Percentiles rank a stretch among this genome's conserved stretches.
phyloP scores from a whole-genome alignment of 1,140 invertebrate genomes.

The Littorina saxatilis region DNA sequence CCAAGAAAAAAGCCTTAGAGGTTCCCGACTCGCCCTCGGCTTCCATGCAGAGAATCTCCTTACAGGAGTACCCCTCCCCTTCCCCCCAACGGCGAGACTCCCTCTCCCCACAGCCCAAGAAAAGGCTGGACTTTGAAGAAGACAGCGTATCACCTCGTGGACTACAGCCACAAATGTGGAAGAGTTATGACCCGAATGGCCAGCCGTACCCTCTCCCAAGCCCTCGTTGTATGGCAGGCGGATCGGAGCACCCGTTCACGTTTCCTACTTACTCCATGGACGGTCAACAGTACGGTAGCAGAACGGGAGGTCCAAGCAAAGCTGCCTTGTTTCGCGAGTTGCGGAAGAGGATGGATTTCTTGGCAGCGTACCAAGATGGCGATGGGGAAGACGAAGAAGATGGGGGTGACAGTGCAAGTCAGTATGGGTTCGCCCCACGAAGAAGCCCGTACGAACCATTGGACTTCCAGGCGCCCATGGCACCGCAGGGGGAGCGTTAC shows the following conservation, averaged over 20 bases:
- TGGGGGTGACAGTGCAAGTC: background rate
- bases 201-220: conserved; percentile 5
- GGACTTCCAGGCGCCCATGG: conserved; percentile 1
- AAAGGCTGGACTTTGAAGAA: conserved; percentile 13
- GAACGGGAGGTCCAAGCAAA: background rate
- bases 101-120: conserved; percentile 18
- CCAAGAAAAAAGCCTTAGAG: too few species aligned
- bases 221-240: background rate
- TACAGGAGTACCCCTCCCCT: background rate
- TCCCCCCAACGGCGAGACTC: conserved; percentile 20
- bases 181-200: background rate
- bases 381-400: background rate
- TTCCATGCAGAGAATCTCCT: background rate
- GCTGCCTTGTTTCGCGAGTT: background rate
- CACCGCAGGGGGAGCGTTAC: background rate
- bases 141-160: background rate
- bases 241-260: conserved; percentile 1
- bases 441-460: background rate
- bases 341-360: background rate
- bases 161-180: background rate
- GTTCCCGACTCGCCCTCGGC: background rate
- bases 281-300: too few species aligned
- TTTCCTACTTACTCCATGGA: background rate
- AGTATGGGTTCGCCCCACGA: background rate
- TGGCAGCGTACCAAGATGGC: background rate